These are phyloP conservation scores for Agonopterix subpropinquella DNA, from an alignment of 2,888 invertebrate species.

Conservation along the genomic window DNA sequence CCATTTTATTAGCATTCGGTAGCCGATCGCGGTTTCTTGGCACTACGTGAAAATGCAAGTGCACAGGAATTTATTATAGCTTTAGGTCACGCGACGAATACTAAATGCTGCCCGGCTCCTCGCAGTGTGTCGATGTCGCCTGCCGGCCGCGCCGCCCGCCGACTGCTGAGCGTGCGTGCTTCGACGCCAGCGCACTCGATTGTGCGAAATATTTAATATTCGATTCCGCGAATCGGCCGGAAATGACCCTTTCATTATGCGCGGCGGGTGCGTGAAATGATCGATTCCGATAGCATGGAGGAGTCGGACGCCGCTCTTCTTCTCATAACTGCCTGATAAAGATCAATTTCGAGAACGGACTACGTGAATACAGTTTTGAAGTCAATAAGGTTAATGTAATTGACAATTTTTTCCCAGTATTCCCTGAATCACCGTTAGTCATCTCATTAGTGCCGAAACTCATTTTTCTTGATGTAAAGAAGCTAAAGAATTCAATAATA, in stretches of 20 bases:
- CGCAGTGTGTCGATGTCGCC: slow-evolving; percentile 25
- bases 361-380: slow-evolving; percentile 1
- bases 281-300: slow-evolving; percentile 42
- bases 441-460: not conserved
- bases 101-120: slow-evolving; percentile 23
- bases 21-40: slow-evolving; percentile 61
- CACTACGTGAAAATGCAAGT: slow-evolving; percentile 71
- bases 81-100: slow-evolving; percentile 56
- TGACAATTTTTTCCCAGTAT: slow-evolving; percentile 1
- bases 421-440: not conserved
- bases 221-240: slow-evolving; percentile 63
- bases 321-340: slow-evolving; percentile 44
- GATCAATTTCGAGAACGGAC: slow-evolving; percentile 24
- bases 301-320: slow-evolving; percentile 32
- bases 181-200: slow-evolving; percentile 12
- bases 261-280: slow-evolving; percentile 56
- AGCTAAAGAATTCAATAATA: too few species aligned
- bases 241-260: slow-evolving; percentile 66
- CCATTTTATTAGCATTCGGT: slow-evolving; percentile 56
- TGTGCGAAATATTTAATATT: slow-evolving; percentile 41
- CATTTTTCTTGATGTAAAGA: too few species aligned
- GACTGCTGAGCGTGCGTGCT: slow-evolving; percentile 30
- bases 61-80: slow-evolving; percentile 70
- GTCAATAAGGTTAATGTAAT: slow-evolving; percentile 6
- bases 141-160: slow-evolving; percentile 34